phyloP scores from a whole-genome alignment of 1,140 invertebrate species.

The Venturia canescens region DNA sequence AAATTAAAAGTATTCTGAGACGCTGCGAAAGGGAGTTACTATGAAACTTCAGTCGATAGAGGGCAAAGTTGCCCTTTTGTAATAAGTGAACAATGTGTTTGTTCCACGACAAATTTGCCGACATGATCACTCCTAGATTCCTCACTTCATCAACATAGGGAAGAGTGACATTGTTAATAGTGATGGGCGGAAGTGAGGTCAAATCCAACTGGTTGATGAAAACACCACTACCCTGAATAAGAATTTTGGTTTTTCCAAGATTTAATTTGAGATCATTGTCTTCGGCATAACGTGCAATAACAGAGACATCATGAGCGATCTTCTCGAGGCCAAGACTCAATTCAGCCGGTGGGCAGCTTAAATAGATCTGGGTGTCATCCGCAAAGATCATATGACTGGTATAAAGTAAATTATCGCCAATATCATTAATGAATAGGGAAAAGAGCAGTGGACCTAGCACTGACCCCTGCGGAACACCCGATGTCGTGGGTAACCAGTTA shows the following conservation, averaged over 20 bases:
- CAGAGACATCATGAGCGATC: no score
- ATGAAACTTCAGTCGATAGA: not conserved
- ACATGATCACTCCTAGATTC: not conserved
- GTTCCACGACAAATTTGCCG: no score
- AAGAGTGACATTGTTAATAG: no score
- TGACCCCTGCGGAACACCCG: not conserved
- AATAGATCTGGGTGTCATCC: constrained; percentile 24
- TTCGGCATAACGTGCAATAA: no score
- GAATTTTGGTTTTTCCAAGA: no score
- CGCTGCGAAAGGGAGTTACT: not conserved
- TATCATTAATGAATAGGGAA: constrained; percentile 3
- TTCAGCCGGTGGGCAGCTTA: not conserved
- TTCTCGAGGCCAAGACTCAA: no score
- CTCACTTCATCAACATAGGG: no score
- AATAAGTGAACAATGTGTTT: no score
- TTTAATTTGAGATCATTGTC: no score
- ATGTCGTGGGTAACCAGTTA: not conserved
- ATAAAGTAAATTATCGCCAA: not conserved
- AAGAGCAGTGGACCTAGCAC: not conserved
- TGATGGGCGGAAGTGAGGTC: no score
- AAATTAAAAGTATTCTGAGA: not conserved
- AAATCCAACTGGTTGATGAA: no score
- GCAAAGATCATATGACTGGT: not conserved
- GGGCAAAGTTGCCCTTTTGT: not conserved
- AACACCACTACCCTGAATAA: no score